These are phyloP conservation scores for Aphidius ervi DNA, from an alignment of 1,140 invertebrate species.

Conservation along the genomic window DNA sequence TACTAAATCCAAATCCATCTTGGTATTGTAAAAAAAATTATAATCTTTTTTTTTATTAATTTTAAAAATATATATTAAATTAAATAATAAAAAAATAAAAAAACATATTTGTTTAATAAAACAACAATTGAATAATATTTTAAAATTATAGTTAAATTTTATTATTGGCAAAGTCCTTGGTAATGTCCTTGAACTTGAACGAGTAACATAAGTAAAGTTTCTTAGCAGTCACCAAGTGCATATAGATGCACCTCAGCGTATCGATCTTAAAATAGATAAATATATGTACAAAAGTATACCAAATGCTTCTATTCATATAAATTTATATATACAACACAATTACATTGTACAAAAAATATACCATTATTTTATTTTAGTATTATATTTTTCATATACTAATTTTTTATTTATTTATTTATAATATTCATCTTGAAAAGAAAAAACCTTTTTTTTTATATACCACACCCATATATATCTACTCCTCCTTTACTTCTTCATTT, in stretches of 20 bases:
- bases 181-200: constrained; percentile 12
- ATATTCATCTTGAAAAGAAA: too few species aligned
- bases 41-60: too few species aligned
- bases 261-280: constrained; percentile 12
- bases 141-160: too few species aligned
- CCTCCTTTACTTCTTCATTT: constrained; percentile 3
- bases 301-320: background rate
- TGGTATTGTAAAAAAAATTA: too few species aligned
- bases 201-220: constrained; percentile 1
- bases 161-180: background rate
- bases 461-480: constrained; percentile 7
- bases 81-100: too few species aligned
- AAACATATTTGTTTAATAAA: too few species aligned
- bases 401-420: too few species aligned
- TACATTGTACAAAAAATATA: background rate
- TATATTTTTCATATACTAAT: too few species aligned
- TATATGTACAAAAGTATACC: constrained; percentile 2
- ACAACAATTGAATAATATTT: too few species aligned
- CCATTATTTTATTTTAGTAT: background rate
- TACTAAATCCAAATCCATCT: too few species aligned
- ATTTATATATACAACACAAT: constrained; percentile 5
- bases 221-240: constrained; percentile 2
- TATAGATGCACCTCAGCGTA: constrained; percentile 11
- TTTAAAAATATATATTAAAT: too few species aligned
- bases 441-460: background rate